These are phyloP conservation scores for Urechis unicinctus DNA, from an alignment of 2,888 invertebrate species.

Conservation along the genomic window DNA sequence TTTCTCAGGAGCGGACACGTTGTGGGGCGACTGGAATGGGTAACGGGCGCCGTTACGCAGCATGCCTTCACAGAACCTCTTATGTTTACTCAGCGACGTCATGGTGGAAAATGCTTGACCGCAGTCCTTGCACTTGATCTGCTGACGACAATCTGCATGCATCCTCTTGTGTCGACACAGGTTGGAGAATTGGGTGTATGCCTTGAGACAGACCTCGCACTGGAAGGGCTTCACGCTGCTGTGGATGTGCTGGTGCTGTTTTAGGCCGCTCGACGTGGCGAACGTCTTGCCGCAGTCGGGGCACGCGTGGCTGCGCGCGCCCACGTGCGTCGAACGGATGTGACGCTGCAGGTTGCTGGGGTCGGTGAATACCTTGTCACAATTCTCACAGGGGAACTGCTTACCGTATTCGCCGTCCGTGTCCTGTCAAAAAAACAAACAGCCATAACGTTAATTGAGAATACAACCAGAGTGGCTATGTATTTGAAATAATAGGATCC, in stretches of 20 bases:
- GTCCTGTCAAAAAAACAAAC: too few relatives aligned
- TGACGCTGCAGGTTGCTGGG: conserved; percentile 94
- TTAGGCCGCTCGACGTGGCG: conserved; percentile 92
- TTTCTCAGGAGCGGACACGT: neutral
- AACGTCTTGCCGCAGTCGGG: conserved; percentile 97
- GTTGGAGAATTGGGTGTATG: conserved; percentile 97
- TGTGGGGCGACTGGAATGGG: neutral
- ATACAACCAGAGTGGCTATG: too few relatives aligned
- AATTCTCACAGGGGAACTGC: conserved; percentile 79
- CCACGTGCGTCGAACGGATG: conserved; percentile 90
- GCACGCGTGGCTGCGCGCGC: conserved; percentile 89
- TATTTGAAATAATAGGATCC: too few relatives aligned
- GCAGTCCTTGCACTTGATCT: conserved; percentile 88
- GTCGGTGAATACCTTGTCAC: conserved; percentile 69
- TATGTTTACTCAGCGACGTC: conserved; percentile 89
- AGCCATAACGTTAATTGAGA: too few relatives aligned
- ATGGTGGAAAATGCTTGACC: conserved; percentile 86
- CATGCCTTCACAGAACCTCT: conserved; percentile 84
- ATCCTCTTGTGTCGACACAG: conserved; percentile 98
- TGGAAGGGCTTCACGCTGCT: conserved; percentile 95
- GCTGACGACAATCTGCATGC: conserved; percentile 91
- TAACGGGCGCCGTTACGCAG: conserved; percentile 9
- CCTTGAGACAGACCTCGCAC: conserved; percentile 76
- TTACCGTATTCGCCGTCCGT: too few relatives aligned
- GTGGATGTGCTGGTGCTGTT: conserved; percentile 99